These are phyloP conservation scores for Apodemia hepburni DNA, from an alignment of 2,888 invertebrate species.

Conservation along the genomic window DNA sequence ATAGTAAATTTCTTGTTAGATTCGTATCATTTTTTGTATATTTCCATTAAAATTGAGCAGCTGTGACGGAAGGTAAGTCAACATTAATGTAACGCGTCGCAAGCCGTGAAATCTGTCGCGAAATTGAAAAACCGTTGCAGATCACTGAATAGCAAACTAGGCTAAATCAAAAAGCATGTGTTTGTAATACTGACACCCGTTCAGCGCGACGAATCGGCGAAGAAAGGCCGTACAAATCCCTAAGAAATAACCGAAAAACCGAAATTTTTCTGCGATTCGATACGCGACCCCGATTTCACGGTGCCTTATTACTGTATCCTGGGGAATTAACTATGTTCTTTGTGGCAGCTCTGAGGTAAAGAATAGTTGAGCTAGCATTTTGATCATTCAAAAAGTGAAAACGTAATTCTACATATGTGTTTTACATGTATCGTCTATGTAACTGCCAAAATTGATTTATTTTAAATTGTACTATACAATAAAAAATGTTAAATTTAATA, in stretches of 20 bases:
- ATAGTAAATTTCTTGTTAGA: constrained; percentile 20
- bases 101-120: constrained; percentile 70
- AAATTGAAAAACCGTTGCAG: constrained; percentile 70
- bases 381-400: not conserved
- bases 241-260: constrained; percentile 81
- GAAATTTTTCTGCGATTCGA: constrained; percentile 79
- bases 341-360: constrained; percentile 23
- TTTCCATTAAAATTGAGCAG: constrained; percentile 60
- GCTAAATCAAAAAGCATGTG: constrained; percentile 74
- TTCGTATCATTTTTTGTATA: constrained; percentile 31
- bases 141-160: constrained; percentile 51
- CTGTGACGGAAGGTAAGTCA: constrained; percentile 80
- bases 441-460: too few species aligned
- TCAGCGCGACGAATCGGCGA: constrained; percentile 70
- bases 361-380: not conserved
- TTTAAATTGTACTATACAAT: too few species aligned
- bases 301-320: constrained; percentile 63
- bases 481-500: too few species aligned
- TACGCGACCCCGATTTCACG: constrained; percentile 70
- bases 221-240: constrained; percentile 80
- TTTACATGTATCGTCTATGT: too few species aligned
- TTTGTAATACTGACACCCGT: constrained; percentile 77
- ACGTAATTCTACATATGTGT: not conserved
- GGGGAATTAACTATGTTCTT: constrained; percentile 33
- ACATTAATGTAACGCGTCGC: constrained; percentile 77